Conservation (phyloP, 2,113 vertebrate species). For the Micronisus gabar region DNA sequence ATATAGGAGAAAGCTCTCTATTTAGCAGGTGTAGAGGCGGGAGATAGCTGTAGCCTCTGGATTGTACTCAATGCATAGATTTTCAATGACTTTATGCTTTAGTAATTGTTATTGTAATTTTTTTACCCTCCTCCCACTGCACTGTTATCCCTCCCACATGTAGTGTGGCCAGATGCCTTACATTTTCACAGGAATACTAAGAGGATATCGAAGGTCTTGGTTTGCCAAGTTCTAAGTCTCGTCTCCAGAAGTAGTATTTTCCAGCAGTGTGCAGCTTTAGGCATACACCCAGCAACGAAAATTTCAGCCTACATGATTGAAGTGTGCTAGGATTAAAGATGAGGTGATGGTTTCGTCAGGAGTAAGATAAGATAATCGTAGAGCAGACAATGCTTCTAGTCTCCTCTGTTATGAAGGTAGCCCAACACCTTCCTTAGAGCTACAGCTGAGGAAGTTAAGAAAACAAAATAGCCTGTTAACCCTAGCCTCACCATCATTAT, state of each 20-base stretch:
- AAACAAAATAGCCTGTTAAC: too few relatives aligned
- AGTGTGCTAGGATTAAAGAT: constrained; percentile 42
- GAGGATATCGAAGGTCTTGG: constrained; percentile 33
- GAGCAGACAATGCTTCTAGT: neutral
- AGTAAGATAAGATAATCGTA: neutral
- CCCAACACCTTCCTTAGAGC: too few relatives aligned
- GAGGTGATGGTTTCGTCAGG: constrained; percentile 15
- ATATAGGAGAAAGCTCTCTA: neutral
- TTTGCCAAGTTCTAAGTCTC: constrained; percentile 53
- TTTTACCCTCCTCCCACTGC: constrained; percentile 2
- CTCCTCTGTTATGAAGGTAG: too few relatives aligned
- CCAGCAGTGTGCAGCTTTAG: constrained; percentile 48
- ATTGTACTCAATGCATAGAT: neutral
- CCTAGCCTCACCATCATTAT: too few relatives aligned
- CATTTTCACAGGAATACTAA: constrained; percentile 33
- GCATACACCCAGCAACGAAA: constrained; percentile 43
- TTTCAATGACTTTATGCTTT: neutral
- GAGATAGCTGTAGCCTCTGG: neutral
- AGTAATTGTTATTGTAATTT: neutral
- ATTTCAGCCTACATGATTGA: constrained; percentile 37
- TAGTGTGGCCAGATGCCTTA: constrained; percentile 39
- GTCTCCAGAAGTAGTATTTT: constrained; percentile 25
- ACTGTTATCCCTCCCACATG: neutral
- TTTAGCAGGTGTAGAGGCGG: neutral
- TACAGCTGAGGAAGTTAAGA: too few relatives aligned